Evolutionary conservation across 1,140 invertebrate genomes (phyloP).

Genomic region (Archivesica marissinica): DNA sequence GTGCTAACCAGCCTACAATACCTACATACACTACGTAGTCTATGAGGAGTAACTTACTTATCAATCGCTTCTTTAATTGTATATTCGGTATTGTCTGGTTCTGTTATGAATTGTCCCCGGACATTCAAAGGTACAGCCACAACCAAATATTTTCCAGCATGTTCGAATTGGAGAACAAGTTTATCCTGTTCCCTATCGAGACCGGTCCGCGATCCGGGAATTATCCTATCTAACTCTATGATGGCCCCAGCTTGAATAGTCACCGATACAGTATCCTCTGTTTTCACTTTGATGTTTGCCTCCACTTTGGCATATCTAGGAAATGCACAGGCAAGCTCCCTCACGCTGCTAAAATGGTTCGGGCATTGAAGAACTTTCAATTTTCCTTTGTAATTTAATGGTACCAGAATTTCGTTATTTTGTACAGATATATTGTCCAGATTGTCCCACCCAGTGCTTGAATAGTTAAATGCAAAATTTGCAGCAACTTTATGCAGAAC

Average conservation of each 20-base stretch:
- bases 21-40: too few relatives aligned
- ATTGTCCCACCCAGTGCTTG: background rate
- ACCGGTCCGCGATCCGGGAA: background rate
- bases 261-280: background rate
- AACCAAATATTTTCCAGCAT: background rate
- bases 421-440: background rate
- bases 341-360: conserved; percentile 9
- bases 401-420: conserved; percentile 37
- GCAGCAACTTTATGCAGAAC: conserved; percentile 47
- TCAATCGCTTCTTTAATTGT: conserved; percentile 39
- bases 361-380: background rate
- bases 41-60: background rate
- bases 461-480: background rate
- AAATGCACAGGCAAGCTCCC: conserved; percentile 6
- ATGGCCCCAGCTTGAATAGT: conserved; percentile 24
- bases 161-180: conserved; percentile 12
- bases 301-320: conserved; percentile 33
- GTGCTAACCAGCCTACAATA: too few relatives aligned
- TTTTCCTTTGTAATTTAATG: conserved; percentile 46
- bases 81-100: conserved; percentile 41
- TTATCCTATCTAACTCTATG: conserved; percentile 40
- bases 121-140: background rate
- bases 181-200: background rate
- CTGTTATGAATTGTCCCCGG: conserved; percentile 11
- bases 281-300: background rate